phyloP scores from a whole-genome alignment of 2,113 vertebrate species.

The Mungos mungo region DNA sequence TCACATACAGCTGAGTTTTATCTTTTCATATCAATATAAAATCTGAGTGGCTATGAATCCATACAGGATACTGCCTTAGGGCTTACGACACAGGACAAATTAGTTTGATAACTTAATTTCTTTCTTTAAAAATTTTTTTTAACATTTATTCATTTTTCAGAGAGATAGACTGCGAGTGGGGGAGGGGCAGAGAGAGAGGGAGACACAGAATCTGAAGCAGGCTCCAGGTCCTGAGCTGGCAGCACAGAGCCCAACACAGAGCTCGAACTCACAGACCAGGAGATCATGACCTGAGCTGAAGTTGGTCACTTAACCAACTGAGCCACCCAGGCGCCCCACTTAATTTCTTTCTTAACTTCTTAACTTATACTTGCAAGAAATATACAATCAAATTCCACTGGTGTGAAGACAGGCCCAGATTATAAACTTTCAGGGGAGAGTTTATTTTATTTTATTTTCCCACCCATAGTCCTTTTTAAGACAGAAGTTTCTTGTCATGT shows the following conservation, averaged over 20 bases:
- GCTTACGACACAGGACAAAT: neutral
- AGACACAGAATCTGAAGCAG: no score
- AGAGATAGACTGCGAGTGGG: no score
- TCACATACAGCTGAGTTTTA: neutral
- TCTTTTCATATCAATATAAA: neutral
- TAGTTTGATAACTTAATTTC: neutral
- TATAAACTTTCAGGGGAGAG: neutral
- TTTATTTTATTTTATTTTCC: neutral
- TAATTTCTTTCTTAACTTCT: neutral
- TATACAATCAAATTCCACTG: neutral
- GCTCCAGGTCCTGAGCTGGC: no score
- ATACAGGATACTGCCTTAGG: neutral
- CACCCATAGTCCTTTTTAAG: neutral
- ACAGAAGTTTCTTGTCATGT: neutral
- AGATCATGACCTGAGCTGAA: no score
- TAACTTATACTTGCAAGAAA: neutral
- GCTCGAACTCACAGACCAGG: no score
- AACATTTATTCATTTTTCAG: no score
- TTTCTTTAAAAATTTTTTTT: neutral
- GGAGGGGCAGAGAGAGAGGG: no score
- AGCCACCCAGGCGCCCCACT: neutral
- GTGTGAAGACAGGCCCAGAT: neutral
- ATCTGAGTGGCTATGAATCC: neutral
- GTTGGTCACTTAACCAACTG: no score
- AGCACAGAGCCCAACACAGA: no score